Conservation (phyloP, 1,140 invertebrate genomes). For the Aphis craccivora region DNA sequence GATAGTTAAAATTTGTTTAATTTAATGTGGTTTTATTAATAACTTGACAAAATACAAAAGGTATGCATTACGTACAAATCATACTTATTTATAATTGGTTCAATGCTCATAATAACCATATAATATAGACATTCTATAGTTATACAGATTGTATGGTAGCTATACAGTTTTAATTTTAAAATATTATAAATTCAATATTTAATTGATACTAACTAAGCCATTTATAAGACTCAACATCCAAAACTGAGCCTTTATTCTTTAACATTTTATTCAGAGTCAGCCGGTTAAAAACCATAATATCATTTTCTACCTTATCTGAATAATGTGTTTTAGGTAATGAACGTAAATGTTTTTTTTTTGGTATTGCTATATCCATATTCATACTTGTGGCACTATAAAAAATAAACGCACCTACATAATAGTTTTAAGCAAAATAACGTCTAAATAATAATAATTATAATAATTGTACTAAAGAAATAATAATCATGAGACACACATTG, state of each 20-base stretch:
- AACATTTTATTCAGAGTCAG: slow-evolving; percentile 12
- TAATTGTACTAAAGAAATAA: not conserved
- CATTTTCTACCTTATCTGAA: not conserved
- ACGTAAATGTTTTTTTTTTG: not conserved
- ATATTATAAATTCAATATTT: not conserved
- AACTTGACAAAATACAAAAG: no score
- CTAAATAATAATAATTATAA: not conserved
- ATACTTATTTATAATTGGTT: not conserved
- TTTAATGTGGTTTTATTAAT: not conserved
- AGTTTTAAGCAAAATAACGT: not conserved
- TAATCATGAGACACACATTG: no score
- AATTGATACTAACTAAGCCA: slow-evolving; percentile 27
- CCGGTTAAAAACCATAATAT: not conserved
- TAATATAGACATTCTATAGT: not conserved
- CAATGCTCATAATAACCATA: not conserved
- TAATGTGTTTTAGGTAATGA: not conserved
- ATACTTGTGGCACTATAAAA: not conserved
- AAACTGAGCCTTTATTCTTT: not conserved
- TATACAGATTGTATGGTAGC: not conserved
- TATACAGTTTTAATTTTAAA: not conserved
- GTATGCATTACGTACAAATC: no score
- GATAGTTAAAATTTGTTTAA: not conserved
- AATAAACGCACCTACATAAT: not conserved
- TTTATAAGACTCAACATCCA: not conserved
- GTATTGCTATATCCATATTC: not conserved